phyloP scores from a whole-genome alignment of 2,113 vertebrate genomes.

The Plectropomus leopardus region DNA sequence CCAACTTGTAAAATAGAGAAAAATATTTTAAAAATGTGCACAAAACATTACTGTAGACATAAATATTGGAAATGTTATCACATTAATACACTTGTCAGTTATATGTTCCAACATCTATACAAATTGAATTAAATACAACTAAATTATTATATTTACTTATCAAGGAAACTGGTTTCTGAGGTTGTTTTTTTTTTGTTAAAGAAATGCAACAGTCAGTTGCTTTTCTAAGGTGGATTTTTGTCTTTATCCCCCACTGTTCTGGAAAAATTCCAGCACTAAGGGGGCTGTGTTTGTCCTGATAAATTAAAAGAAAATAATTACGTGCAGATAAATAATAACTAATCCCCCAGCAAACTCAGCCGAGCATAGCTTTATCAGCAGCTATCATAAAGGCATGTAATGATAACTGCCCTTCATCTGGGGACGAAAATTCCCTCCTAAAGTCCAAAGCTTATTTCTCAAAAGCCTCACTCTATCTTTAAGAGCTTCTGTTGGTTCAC shows the following conservation, averaged over 20 bases:
- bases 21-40: no score
- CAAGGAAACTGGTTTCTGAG: no score
- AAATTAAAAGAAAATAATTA: conserved; percentile 46
- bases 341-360: conserved; percentile 44
- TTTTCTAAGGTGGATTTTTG: not conserved
- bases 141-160: no score
- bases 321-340: conserved; percentile 28
- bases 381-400: conserved; percentile 41
- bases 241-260: conserved; percentile 17
- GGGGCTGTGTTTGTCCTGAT: conserved; percentile 42
- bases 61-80: no score
- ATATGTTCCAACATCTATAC: no score
- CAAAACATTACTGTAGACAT: no score
- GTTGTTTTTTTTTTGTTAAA: no score
- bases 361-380: conserved; percentile 40
- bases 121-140: no score
- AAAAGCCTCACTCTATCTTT: conserved; percentile 37
- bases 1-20: no score
- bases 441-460: conserved; percentile 30
- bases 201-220: not conserved
- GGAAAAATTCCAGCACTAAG: not conserved
- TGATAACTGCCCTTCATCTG: conserved; percentile 38
- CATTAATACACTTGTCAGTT: no score
- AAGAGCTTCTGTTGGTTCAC: conserved; percentile 39
- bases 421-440: conserved; percentile 16